Percentiles rank a stretch among this genome's conserved stretches.
These are phyloP conservation scores for Pteria penguin DNA, from an alignment of 2,888 invertebrate genomes.

Conservation along the genomic window DNA sequence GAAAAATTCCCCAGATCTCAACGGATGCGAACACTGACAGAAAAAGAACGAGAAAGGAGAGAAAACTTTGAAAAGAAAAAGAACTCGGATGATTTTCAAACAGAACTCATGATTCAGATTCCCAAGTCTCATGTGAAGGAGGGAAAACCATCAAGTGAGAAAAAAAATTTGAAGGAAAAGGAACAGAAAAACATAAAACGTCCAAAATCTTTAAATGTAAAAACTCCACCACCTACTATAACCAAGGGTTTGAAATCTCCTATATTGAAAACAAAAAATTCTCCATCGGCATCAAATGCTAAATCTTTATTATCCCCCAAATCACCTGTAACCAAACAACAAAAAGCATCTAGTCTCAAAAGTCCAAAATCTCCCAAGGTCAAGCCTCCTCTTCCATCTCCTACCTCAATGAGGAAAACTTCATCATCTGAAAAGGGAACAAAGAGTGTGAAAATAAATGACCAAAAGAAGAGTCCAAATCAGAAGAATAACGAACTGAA, in stretches of 20 bases:
- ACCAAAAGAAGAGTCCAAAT: slow-evolving; percentile 2
- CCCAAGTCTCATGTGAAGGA: not conserved
- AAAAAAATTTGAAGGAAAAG: no score
- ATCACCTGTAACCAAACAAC: not conserved
- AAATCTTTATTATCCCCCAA: not conserved
- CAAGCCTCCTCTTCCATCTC: not conserved
- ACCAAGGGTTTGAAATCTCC: not conserved
- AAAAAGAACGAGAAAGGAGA: not conserved
- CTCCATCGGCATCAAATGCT: not conserved
- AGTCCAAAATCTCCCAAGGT: not conserved
- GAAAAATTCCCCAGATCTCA: slow-evolving; percentile 11
- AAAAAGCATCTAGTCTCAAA: not conserved
- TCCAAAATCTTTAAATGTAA: slow-evolving; percentile 1
- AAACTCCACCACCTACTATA: not conserved
- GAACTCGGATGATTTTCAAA: not conserved
- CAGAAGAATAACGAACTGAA: slow-evolving; percentile 25
- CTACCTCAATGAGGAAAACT: slow-evolving; percentile 28
- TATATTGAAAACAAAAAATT: not conserved
- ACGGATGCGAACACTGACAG: not conserved
- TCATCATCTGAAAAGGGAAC: not conserved
- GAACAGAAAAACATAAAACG: not conserved
- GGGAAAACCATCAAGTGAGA: not conserved
- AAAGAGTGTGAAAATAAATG: slow-evolving; percentile 19
- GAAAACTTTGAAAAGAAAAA: not conserved
- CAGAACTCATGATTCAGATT: not conserved